Evolutionary conservation across 2,113 vertebrate genomes (phyloP).

Genomic region (Porphyrio hochstetteri): DNA sequence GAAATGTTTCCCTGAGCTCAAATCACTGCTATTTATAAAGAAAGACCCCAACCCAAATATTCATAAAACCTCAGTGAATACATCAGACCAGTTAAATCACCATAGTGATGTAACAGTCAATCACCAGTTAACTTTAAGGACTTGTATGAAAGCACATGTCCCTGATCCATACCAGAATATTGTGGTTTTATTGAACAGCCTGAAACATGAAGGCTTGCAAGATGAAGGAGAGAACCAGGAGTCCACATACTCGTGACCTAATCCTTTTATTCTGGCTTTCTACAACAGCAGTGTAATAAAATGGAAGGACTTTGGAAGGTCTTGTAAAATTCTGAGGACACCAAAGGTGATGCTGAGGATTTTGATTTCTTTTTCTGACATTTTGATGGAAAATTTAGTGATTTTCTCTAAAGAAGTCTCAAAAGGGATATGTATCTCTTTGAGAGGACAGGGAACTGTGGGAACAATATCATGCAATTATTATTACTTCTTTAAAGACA

Average conservation of each 20-base stretch:
- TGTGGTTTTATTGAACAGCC: not conserved
- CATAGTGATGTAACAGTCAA: too few species aligned
- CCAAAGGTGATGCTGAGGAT: not conserved
- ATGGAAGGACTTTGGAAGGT: not conserved
- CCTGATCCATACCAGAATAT: not conserved
- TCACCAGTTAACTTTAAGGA: not conserved
- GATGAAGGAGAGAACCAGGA: not conserved
- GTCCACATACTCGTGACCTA: not conserved
- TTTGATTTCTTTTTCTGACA: not conserved
- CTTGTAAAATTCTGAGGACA: not conserved
- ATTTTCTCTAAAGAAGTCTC: not conserved
- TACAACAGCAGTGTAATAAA: not conserved
- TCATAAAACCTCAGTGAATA: not conserved
- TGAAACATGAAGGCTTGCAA: not conserved
- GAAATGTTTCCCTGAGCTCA: not conserved
- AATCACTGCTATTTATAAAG: not conserved
- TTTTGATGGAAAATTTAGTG: not conserved
- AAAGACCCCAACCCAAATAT: not conserved
- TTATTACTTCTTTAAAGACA: not conserved
- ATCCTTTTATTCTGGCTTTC: not conserved
- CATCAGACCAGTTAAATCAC: not conserved
- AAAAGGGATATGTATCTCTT: not conserved
- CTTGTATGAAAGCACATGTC: accelerated
- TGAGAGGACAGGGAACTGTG: not conserved
- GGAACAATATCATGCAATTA: not conserved